Evolutionary conservation across 2,888 invertebrate species (phyloP), one percentile per base, ranked within the genome.

Genomic region (Lepetodrilus schrolli): DNA sequence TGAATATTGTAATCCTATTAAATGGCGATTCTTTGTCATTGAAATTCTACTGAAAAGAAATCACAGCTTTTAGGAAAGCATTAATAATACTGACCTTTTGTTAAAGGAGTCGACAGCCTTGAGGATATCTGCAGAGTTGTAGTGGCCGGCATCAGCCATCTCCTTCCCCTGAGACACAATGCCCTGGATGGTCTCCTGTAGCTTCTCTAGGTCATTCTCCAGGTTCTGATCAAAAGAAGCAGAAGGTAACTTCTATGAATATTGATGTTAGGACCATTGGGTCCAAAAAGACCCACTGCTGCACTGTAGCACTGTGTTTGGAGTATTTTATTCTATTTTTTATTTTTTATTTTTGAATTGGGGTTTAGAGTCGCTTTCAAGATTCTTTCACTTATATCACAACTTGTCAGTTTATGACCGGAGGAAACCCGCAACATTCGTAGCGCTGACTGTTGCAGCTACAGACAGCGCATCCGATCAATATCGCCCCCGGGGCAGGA

Each of bases 131-230:
- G 93, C 94, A 1, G 96, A 95, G 92, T 98, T 98, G 91, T 98
- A 99, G 91, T 99, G 98, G 0, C 96, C 98, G 75, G 95, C 96
- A 36, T 96, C 95, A 0, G 95, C 96, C 94, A 99, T 94, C 91
- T 96, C 95, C 79, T 95, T 94, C 7, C 97, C 89, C 66, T 94
- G 93, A 0, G 93, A 93, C 0, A 94, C 94, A 13, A 98, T 92
- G 73, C 95, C 94, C 37, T 93, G 93, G 0, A 97, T 94, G 82
- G 95, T 94, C 78, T 94, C 94, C 85, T 95, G 94, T 93, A 96
- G 95, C n/a, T 94, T 93, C 1, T 93, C 92, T 78, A 99, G 93
- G 87, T 99, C 99, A 74, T 94, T 94, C 88, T 98, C 98, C 17
- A 97, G 87, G 0, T 93, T 93, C 93, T 93, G 85, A 4, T 79